phyloP scores from a whole-genome alignment of 2,888 invertebrate species.

The Ptilodon capucinus region DNA sequence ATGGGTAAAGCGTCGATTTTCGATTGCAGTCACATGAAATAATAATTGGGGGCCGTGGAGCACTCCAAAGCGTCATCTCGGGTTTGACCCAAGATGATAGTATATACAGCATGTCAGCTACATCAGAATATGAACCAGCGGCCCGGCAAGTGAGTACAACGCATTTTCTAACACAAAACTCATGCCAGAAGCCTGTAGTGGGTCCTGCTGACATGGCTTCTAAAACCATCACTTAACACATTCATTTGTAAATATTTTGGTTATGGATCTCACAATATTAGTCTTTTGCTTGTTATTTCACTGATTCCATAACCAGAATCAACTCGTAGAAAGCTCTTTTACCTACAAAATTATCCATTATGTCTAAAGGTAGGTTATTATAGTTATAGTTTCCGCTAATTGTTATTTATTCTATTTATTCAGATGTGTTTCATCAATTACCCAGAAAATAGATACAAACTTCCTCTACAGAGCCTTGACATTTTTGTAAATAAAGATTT shows the following conservation, averaged over 20 bases:
- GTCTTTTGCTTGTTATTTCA: not conserved
- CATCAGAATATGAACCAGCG: slow-evolving; percentile 78
- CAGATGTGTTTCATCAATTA: slow-evolving; percentile 8
- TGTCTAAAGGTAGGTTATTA: not conserved
- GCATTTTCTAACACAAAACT: slow-evolving; percentile 19
- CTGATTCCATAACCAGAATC: not conserved
- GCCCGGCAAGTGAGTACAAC: slow-evolving; percentile 77
- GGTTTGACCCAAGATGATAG: slow-evolving; percentile 81
- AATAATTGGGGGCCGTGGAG: slow-evolving; percentile 72
- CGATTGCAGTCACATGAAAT: slow-evolving; percentile 79
- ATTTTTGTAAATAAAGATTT: slow-evolving; percentile 50
- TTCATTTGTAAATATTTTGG: slow-evolving; percentile 35
- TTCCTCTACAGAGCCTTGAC: slow-evolving; percentile 21
- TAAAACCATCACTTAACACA: slow-evolving; percentile 18
- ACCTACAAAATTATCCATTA: not conserved
- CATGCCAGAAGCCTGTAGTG: slow-evolving; percentile 10
- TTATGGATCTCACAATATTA: slow-evolving; percentile 21
- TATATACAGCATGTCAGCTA: slow-evolving; percentile 80
- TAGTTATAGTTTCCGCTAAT: not conserved
- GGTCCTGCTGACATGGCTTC: slow-evolving; percentile 20
- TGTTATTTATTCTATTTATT: slow-evolving; percentile 6
- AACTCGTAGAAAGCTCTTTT: not conserved
- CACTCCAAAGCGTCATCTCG: slow-evolving; percentile 77
- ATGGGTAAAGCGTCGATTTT: slow-evolving; percentile 73
- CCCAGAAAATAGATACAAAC: slow-evolving; percentile 4